Evolutionary conservation across 2,797 vertebrate genomes (phyloP).

Genomic region (Miichthys miiuy): DNA sequence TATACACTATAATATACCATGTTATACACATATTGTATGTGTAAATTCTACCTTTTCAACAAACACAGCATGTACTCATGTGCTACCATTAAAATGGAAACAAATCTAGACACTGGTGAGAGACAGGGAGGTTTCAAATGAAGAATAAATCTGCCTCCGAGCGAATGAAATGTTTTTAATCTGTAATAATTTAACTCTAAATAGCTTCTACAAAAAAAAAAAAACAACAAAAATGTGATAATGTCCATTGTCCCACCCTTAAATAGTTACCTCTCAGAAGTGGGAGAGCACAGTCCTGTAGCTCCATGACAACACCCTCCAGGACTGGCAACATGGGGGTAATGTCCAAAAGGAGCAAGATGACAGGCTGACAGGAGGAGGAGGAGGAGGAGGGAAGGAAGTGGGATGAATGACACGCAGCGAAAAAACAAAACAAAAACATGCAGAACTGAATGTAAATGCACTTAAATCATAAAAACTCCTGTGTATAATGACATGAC

Average conservation of each 20-base stretch:
- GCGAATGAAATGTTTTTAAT: background rate
- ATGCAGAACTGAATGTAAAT: background rate
- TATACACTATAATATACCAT: background rate
- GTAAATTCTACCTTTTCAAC: background rate
- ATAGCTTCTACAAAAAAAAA: background rate
- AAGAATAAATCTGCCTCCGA: too few relatives aligned
- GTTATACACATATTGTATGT: background rate
- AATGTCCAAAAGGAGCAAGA: conserved; percentile 93
- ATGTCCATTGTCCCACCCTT: background rate
- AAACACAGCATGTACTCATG: background rate
- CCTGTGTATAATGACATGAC: background rate
- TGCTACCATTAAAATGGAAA: background rate
- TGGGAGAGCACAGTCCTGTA: conserved; percentile 96
- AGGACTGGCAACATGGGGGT: conserved; percentile 94
- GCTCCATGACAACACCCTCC: conserved; percentile 96
- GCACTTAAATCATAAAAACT: background rate
- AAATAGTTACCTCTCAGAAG: conserved; percentile 89
- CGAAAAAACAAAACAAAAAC: conserved; percentile 5
- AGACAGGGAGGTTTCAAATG: background rate
- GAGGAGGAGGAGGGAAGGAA: conserved; percentile 1
- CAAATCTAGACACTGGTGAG: background rate
- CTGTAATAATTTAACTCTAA: background rate
- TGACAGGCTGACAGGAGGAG: conserved; percentile 84
- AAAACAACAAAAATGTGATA: background rate
- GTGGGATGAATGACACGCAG: background rate